Evolutionary conservation across 2,888 invertebrate species (phyloP), one percentile per base, ranked within the genome.

Genomic region (Habrosyne pyritoides): DNA sequence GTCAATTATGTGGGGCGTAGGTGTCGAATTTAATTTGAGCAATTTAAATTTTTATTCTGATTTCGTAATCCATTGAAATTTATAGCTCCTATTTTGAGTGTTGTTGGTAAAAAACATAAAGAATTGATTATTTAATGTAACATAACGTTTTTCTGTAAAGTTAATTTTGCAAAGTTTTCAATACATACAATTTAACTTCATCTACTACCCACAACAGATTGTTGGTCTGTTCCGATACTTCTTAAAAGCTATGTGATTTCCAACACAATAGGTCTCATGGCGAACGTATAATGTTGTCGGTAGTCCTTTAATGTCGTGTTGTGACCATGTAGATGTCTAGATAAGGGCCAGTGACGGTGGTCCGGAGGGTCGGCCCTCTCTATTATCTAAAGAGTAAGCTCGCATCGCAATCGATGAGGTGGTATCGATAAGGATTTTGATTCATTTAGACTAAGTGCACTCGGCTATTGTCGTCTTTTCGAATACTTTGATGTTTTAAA

Each of bases 281-380:
- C 42, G 42, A 42, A 42, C 18, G 42, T 42, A 42, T 42, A 75
- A 75, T 73, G 70, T 73, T 77, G 83, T 82, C 83, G 84, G 84
- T 86, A 84, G 84, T 81, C 79, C 71, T 81, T 83, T 82, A 79
- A 72, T 70, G 82, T 81, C 80, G 71, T 83, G 82, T 83, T 75
- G 71, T 68, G 66, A 58, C 73, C 79, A 68, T 85, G 84, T 85
- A 86, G 85, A 87, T 87, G 81, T 84, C 84, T 84, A 83, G 86
- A 89, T 87, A 85, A 84, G 76, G 67, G 59, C 64, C 71, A 72
- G 73, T 66, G 73, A 57, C 60, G 58, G 65, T 72, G 76, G 74
- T 73, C 69, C 71, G 60, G 70, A 67, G 66, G 66, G 68, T 64
- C 77, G 68, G 57, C 72, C 71, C 66, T 70, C 63, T 66, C 66